Base-by-base conservation (phyloP, 2,797 vertebrate genomes). In the Phoeniculus purpureus region DNA sequence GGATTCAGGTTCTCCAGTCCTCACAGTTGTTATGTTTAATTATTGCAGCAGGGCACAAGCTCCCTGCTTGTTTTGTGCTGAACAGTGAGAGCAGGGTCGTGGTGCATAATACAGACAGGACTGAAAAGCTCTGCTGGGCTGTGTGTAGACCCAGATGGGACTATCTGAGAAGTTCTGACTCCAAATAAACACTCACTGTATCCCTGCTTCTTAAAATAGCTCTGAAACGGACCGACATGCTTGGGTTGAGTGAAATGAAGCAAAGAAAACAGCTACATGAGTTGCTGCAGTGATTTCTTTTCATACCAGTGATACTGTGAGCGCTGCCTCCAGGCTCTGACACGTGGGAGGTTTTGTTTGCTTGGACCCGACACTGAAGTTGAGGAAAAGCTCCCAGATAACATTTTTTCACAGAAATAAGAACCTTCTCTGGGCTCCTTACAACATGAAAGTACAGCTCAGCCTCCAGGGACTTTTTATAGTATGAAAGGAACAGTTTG, bases 341-440 rank as follows among this genome's bases (percentile, higher is more conserved):
- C 59, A 15, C 7, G 64, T 72, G 72, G 86, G 93, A 92, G 81
- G 54, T 88, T 76, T 74, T 93, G 81, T 94, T 95, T 93, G 93
- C 93, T 86, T 81, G 81, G 78, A 91, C 74, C 50, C 77, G 77
- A 74, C 54, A 27, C 23, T 76, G 91, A 76, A 15, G 32, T 78
- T 75, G 51, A 37, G 32, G 31, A 54, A 40, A 72, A 86, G 45
- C 72, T 95, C 78, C 32, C 48, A 87, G 54, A 59, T 61, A 72
- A 86, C 34, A 12, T 86, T 92, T 92, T 71, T 92, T 60, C 37
- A 58, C 25, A 81, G 89, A 92, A 91, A 59, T 26, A 58, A 58
- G 50, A 84, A 83, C 51, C 23, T 76, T 84, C 54, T 48, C 75
- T 66, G 61, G 23, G 21, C 72, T 81, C 26, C 20, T 83, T 81